Base-by-base conservation (phyloP, 1,140 invertebrate species). In the Drosophila baimaii region DNA sequence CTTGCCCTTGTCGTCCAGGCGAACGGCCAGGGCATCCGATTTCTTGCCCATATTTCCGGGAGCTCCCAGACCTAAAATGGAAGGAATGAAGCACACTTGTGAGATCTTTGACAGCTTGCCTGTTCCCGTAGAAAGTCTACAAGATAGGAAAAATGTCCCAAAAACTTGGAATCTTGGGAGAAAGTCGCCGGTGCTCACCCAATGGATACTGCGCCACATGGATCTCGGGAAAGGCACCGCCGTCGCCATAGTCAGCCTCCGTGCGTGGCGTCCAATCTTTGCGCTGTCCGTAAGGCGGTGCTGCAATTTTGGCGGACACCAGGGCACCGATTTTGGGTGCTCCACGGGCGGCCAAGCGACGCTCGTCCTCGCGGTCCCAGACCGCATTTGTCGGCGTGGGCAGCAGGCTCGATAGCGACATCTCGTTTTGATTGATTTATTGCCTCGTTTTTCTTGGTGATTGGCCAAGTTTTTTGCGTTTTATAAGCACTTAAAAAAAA, bases 211-310 rank as follows among this genome's bases (percentile, higher is more conserved):
- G 99, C 0, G 98, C 98, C 13, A 99, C 96, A 92, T 96, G 97
- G 63, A 99, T 98, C 93, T 99, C 99, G 1, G 99, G 99, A 93
- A 98, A 99, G 0, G 99, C 98, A 12, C 99, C 99, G 8, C 99
- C 99, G 95, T 99, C 98, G 94, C 96, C 93, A 91, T 93, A 95
- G 93, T 98, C 98, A 57, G 98, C 97, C 78, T 95, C 93, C 62
- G 94, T 94, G 62, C 98, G 93, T 15, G 99, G 99, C 6, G 99
- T 93, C 97, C 98, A 99, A 90, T 98, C 98, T 93, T 96, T 96
- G 75, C 99, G 95, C 80, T 98, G 96, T 1, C 98, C 98, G 94
- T 99, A 99, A 2, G 98, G 98, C 8, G 99, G 99, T n/a, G 97
- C 97, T 79, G 96, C 95, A 39, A 95, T 95, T 82, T 95, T 95